Conservation (phyloP, 2,113 vertebrate species). For the Percina caprodes region DNA sequence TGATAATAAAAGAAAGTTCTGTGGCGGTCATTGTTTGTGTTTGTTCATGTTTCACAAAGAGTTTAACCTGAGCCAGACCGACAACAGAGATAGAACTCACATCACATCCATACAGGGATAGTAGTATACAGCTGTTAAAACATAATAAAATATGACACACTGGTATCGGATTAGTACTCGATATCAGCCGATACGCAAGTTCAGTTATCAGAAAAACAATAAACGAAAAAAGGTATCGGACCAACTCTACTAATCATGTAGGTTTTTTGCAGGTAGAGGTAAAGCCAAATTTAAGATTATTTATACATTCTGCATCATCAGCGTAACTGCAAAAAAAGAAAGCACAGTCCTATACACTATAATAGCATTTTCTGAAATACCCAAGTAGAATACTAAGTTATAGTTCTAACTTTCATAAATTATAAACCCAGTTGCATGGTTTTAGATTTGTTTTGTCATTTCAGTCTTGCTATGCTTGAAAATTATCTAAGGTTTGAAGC, state of each 20-base stretch:
- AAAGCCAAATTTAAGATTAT: background rate
- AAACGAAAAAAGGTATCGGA: too few species aligned
- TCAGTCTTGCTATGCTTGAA: background rate
- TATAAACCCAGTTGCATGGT: background rate
- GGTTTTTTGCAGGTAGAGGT: background rate
- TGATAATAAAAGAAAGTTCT: too few species aligned
- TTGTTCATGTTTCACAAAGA: too few species aligned
- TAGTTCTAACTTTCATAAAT: background rate
- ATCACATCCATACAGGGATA: too few species aligned
- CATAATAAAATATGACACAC: too few species aligned
- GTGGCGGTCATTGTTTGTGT: too few species aligned
- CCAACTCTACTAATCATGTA: background rate
- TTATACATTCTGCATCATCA: background rate
- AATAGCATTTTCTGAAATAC: background rate
- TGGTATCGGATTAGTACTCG: too few species aligned
- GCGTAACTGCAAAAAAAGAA: background rate
- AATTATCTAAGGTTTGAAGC: background rate
- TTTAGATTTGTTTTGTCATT: background rate
- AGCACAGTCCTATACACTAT: background rate
- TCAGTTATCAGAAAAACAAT: too few species aligned
- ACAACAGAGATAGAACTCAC: too few species aligned
- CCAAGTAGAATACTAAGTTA: background rate
- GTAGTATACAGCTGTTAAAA: too few species aligned
- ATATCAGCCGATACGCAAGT: too few species aligned
- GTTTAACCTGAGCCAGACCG: too few species aligned